Base-by-base conservation (phyloP, 2,113 vertebrate species). In the Leptobrachium leishanense region DNA sequence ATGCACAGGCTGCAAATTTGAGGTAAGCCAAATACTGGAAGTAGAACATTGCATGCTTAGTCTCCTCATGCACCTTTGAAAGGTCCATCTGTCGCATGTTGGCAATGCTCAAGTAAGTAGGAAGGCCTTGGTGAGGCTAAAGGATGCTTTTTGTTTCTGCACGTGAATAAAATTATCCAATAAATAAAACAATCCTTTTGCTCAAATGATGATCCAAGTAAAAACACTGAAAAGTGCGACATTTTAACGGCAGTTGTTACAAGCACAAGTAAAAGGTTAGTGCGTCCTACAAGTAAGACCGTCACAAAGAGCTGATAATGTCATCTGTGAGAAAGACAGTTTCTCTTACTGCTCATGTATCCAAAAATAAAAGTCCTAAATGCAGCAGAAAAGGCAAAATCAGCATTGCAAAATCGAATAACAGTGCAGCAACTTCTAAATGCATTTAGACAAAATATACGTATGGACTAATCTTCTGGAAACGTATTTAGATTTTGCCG, bases 81-180 rank as follows among this genome's bases (percentile, higher is more conserved):
- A 11, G 66, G 54, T 77, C 20, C 42, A 62, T 57, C 53, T n/a
- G 31, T 43, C 9, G 31, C 39, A 41, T 50, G 57, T 43, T 70
- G 43, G 31, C 46, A 78, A 72, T 43, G 68, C 68, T 72, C 54
- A 41, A 40, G 13, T 54, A 55, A 41, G 66, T 50, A 42, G 43
- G 41, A 57, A 77, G 53, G 53, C 76, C 39, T 50, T 20, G 11
- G 53, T 40, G 76, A 77, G 55, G 42, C 20, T 46, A 59, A 10
- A 2, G 46, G 69, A 62, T 40, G 42, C 43, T 71, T 71, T 39
- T 78, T 50, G 4, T 78, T 78, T 68, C 76, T 72, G 76, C 76
- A 70, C 63, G 44, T 13, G 42, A 46, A 69, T 15, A 3, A 20
- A 69, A 43, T 13, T 8, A 9, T 7, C n/a, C 55, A 59, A 2